Conservation (phyloP, 2,888 invertebrate species). For the Drosophila formosana region DNA sequence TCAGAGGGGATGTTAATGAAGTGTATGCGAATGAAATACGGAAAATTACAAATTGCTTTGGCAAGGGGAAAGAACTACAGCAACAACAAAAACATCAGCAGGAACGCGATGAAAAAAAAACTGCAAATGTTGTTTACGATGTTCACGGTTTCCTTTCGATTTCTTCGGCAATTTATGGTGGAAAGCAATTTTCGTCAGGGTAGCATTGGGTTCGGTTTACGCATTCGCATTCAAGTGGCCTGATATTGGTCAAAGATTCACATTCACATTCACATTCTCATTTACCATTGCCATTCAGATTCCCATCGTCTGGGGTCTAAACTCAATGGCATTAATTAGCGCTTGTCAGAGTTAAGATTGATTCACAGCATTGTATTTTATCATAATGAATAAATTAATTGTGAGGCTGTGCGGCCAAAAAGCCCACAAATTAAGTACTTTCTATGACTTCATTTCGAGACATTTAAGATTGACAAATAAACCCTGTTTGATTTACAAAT, state of each 20-base stretch:
- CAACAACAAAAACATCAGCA: conserved; percentile 9
- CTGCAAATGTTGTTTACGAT: conserved; percentile 79
- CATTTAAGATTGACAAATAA: not conserved
- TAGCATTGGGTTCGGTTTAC: conserved; percentile 32
- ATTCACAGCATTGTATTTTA: conserved; percentile 23
- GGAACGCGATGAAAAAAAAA: conserved; percentile 37
- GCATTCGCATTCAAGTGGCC: conserved; percentile 48
- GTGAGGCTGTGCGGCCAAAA: not conserved
- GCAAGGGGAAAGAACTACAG: conserved; percentile 20
- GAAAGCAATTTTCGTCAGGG: conserved; percentile 44
- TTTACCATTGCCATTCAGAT: conserved; percentile 25
- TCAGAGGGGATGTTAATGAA: conserved; percentile 73
- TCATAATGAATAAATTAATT: conserved; percentile 21
- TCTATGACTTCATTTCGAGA: not conserved
- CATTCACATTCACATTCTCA: conserved; percentile 23
- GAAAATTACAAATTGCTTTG: conserved; percentile 78
- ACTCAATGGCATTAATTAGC: conserved; percentile 37
- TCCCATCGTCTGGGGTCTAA: not conserved
- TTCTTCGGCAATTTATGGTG: conserved; percentile 74
- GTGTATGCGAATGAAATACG: conserved; percentile 80
- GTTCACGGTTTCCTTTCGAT: conserved; percentile 82
- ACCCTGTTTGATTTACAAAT: not conserved
- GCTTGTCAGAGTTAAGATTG: conserved; percentile 27
- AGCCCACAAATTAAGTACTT: not conserved
- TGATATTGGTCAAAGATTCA: conserved; percentile 57